Conservation (phyloP, 2,113 vertebrate species). For the Nettapus auritus region DNA sequence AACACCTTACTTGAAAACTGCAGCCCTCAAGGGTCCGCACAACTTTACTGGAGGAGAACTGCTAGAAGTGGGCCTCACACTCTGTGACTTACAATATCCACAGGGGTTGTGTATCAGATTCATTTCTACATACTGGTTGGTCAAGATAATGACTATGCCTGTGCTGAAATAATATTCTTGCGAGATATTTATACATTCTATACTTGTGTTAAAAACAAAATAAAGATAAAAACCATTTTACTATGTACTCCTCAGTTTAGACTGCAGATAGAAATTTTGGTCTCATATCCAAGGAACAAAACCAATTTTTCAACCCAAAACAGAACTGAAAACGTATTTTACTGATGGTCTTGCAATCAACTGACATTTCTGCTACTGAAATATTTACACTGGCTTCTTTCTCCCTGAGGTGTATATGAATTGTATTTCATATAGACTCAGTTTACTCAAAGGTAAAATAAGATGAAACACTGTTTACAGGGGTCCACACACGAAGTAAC, state of each 20-base stretch:
- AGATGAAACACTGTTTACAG: not conserved
- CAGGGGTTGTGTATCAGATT: not conserved
- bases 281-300: not conserved
- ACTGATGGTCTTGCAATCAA: not conserved
- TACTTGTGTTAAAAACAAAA: not conserved
- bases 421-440: not conserved
- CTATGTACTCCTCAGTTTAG: not conserved
- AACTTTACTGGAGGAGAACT: not conserved
- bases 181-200: not conserved
- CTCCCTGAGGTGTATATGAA: not conserved
- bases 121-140: not conserved
- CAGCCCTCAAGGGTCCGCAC: not conserved
- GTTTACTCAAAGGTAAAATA: not conserved
- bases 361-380: not conserved
- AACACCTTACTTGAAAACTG: not conserved
- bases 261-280: not conserved
- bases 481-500: not conserved
- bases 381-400: not conserved
- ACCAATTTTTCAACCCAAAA: not conserved
- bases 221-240: not conserved
- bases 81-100: rapidly evolving
- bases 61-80: not conserved
- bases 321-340: not conserved
- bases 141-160: not conserved
- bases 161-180: not conserved